These are phyloP conservation scores for Urophycis tenuis DNA, from an alignment of 2,797 vertebrate species.

Conservation along the genomic window DNA sequence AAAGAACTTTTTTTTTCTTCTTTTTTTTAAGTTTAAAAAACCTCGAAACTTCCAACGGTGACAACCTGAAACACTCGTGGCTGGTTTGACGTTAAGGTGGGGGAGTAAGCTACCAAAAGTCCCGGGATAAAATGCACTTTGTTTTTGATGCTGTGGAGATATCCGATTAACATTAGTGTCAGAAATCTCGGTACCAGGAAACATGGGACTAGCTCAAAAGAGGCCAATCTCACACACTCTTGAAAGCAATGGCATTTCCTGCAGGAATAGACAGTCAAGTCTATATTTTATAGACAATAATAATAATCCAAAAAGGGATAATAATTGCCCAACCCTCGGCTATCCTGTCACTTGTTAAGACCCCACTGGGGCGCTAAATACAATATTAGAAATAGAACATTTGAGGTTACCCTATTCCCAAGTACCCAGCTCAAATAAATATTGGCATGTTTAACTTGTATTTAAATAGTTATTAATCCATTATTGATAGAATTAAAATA, in stretches of 20 bases:
- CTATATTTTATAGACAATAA: background rate
- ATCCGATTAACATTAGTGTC: slow-evolving; percentile 61
- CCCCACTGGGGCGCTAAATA: too few species aligned
- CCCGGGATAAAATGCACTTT: slow-evolving; percentile 51
- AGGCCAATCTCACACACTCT: slow-evolving; percentile 56
- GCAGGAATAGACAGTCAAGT: slow-evolving; percentile 48
- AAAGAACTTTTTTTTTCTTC: slow-evolving; percentile 41
- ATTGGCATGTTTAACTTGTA: background rate
- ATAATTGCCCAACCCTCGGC: background rate
- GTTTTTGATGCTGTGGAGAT: slow-evolving; percentile 62
- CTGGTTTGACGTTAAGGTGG: slow-evolving; percentile 53
- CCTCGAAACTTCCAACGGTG: slow-evolving; percentile 68
- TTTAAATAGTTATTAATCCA: too few species aligned
- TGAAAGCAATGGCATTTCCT: slow-evolving; percentile 58
- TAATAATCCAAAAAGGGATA: background rate
- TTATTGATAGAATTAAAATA: background rate
- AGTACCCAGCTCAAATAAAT: background rate
- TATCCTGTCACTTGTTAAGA: background rate
- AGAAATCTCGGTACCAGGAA: slow-evolving; percentile 59
- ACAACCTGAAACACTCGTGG: slow-evolving; percentile 69
- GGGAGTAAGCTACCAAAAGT: slow-evolving; percentile 51
- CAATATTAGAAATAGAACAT: slow-evolving; percentile 22
- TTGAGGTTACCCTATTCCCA: background rate
- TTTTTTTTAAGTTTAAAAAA: slow-evolving; percentile 16
- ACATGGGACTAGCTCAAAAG: slow-evolving; percentile 58